Conservation (phyloP, 2,888 invertebrate species). For the Leptinotarsa rubiginosa region DNA sequence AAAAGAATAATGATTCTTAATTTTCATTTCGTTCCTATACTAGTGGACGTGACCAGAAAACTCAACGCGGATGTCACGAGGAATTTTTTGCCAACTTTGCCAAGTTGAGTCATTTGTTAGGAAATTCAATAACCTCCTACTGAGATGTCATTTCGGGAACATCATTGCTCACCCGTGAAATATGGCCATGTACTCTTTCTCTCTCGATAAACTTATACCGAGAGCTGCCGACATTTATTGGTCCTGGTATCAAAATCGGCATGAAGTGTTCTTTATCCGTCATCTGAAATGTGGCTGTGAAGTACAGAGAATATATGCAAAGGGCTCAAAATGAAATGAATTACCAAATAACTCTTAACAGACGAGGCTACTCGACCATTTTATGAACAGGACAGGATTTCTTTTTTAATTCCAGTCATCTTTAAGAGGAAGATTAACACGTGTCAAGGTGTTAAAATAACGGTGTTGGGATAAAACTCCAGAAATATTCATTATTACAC, state of each 20-base stretch:
- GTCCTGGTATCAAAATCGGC: not conserved
- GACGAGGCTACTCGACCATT: no score
- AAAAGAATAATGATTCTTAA: constrained; percentile 69
- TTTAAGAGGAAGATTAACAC: no score
- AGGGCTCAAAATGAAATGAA: no score
- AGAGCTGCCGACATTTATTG: constrained; percentile 14
- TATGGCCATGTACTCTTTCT: constrained; percentile 55
- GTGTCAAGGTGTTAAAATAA: no score
- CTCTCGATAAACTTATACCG: constrained; percentile 19
- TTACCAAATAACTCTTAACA: no score
- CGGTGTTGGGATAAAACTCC: no score
- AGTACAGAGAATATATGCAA: no score
- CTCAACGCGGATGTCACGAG: constrained; percentile 63
- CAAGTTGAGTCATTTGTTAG: constrained; percentile 66
- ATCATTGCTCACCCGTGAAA: constrained; percentile 66
- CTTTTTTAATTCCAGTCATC: no score
- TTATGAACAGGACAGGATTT: no score
- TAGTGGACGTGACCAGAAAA: constrained; percentile 65
- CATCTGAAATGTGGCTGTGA: not conserved
- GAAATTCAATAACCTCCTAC: constrained; percentile 67
- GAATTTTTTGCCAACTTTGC: constrained; percentile 63
- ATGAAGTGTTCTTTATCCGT: not conserved
- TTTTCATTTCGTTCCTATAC: constrained; percentile 68
- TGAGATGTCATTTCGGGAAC: constrained; percentile 65
- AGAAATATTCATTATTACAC: no score